Percentiles rank a stretch among this genome's conserved stretches.
Conservation (phyloP, 2,113 vertebrate species). For the Takifugu flavidus region DNA sequence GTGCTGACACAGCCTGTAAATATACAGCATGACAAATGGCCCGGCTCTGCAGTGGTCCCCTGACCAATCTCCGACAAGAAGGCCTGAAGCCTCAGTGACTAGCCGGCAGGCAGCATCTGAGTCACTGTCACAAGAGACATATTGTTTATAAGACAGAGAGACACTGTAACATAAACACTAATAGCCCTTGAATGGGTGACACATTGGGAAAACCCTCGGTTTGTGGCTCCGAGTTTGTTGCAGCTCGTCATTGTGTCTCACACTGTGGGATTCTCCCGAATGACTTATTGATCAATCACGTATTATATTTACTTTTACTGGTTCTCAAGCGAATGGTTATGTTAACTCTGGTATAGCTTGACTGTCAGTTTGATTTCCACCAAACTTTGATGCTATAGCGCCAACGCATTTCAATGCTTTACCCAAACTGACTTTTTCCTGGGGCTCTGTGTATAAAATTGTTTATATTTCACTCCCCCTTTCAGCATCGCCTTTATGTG, state of each 20-base stretch:
- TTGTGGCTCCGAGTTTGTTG: constrained; percentile 47
- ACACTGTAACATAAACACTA: constrained; percentile 66
- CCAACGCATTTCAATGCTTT: constrained; percentile 43
- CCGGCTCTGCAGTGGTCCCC: constrained; percentile 56
- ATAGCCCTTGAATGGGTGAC: constrained; percentile 61
- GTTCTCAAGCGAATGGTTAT: constrained; percentile 24
- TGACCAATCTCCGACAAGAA: constrained; percentile 54
- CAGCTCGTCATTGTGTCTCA: constrained; percentile 17
- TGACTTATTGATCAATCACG: constrained; percentile 33
- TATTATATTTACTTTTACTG: constrained; percentile 21
- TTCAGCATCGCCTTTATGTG: neutral
- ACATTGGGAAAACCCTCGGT: constrained; percentile 60
- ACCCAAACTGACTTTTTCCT: constrained; percentile 19
- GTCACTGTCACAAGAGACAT: constrained; percentile 67
- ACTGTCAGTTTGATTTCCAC: constrained; percentile 26
- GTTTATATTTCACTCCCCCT: constrained; percentile 23
- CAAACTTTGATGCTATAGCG: constrained; percentile 44
- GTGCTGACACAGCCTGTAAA: constrained; percentile 69
- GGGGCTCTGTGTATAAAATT: constrained; percentile 8
- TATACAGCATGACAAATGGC: constrained; percentile 70
- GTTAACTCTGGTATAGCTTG: constrained; percentile 8
- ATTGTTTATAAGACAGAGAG: constrained; percentile 69
- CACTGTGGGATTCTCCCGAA: neutral
- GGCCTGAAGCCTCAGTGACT: constrained; percentile 62
- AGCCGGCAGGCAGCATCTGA: constrained; percentile 59